Percentiles rank a stretch among this genome's conserved stretches.
phyloP scores from a whole-genome alignment of 2,888 invertebrate species.

The Drosophila atroscutellata region DNA sequence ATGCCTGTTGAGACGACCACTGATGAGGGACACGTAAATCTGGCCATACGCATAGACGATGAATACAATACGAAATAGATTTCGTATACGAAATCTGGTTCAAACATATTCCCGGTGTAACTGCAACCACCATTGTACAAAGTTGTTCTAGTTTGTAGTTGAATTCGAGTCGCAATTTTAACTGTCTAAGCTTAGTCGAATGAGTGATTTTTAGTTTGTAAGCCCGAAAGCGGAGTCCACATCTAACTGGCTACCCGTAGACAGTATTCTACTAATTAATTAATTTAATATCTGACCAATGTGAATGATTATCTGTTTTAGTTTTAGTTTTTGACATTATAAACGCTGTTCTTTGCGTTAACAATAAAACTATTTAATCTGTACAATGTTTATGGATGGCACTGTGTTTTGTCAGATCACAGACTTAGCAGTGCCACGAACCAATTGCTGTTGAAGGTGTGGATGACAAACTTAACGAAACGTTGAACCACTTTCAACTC shows the following conservation, averaged over 20 bases:
- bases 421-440: slow-evolving; percentile 14
- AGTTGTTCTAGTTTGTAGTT: slow-evolving; percentile 49
- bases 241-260: slow-evolving; percentile 38
- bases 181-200: slow-evolving; percentile 56
- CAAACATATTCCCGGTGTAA: slow-evolving; percentile 47
- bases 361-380: slow-evolving; percentile 18
- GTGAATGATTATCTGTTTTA: slow-evolving; percentile 20
- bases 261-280: slow-evolving; percentile 54
- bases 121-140: slow-evolving; percentile 73
- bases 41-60: slow-evolving; percentile 83
- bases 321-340: slow-evolving; percentile 11
- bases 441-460: not conserved
- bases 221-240: slow-evolving; percentile 29
- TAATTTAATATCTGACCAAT: slow-evolving; percentile 31
- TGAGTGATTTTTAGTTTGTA: slow-evolving; percentile 73
- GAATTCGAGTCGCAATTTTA: slow-evolving; percentile 47
- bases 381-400: slow-evolving; percentile 4
- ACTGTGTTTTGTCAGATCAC: slow-evolving; percentile 4
- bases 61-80: slow-evolving; percentile 62
- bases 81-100: not conserved
- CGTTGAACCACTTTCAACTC: not conserved
- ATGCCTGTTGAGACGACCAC: slow-evolving; percentile 33
- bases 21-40: slow-evolving; percentile 80
- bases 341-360: slow-evolving; percentile 37
- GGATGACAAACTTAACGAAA: not conserved